Base-by-base conservation (phyloP, 2,888 invertebrate species). In the Actias luna region DNA sequence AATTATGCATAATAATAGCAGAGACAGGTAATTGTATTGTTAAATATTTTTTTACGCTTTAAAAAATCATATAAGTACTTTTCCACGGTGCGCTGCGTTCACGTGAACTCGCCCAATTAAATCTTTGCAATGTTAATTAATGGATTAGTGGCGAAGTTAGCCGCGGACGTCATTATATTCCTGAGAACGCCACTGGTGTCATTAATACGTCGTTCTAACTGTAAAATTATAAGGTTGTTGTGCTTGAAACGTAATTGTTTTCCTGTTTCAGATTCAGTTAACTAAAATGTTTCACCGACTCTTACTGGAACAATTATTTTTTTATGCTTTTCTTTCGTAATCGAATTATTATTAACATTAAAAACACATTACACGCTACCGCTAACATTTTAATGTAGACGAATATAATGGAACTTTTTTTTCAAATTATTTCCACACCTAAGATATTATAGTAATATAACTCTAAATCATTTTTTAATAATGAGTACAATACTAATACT, bases 31-130 rank as follows among this genome's bases (percentile, higher is more conserved):
- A 50, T 46, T 25, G 46, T 25, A 25, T 50, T 25, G 3, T 50
- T 50, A 25, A 8, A 12, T 50, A n/a, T 50, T 50, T 50, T 39
- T 25, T 50, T 50, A 12, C 10, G 25, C 46, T 50, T 50, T 25
- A 50, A 59, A 62, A 59, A 60, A 63, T 52, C 50, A 57, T 57
- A 57, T 57, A 57, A 57, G 29, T 58, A 52, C n/a, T 35, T 69
- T 69, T 70, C 73, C 72, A 76, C 79, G 79, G 77, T 80, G 69
- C 69, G n/a, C 69, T 75, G 75, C 62, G 65, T 73, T 76, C 77
- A 77, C 81, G 81, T 78, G 83, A 87, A 85, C 78, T 72, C 72
- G 74, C 76, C 79, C 79, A 87, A 86, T 87, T 85, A 88, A 81
- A 75, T 75, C 71, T 69, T 65, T 67, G 64, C 64, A 67, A 63